Evolutionary conservation across 2,797 vertebrate species (phyloP), one percentile per base, ranked within the genome.

Genomic region (Chelmon rostratus): DNA sequence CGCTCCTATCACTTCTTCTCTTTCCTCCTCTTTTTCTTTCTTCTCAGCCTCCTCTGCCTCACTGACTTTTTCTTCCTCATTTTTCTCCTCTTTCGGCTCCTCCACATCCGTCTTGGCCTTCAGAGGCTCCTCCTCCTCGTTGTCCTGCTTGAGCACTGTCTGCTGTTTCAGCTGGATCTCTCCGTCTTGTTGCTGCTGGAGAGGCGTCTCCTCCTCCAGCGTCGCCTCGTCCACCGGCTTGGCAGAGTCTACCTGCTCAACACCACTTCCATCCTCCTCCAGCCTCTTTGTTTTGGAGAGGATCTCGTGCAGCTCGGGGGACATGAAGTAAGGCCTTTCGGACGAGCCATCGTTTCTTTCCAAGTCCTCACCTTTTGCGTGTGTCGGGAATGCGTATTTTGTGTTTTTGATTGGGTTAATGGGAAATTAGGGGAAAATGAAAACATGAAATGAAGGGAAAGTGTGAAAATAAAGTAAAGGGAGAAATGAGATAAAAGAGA

Each of bases 321-420:
- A 97, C 97, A 99, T 98, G 96, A 96, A 98, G 96, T 97, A 99
- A 53, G 98, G 98, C 88, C 95, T 94, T 77, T 97, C 98, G 3
- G 94, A 88, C 2, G 98, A 98, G 82, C 98, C 97, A 65, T 99
- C 97, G 18, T 99, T 99, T 89, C 98, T 96, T 93, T 99, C 98
- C 95, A 99, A 94, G 85, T 99, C 98, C 94, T 99, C 98, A 66
- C 98, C 98, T 99, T 97, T 91, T 83, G 78, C 28, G 5, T 38
- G 71, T 61, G 53, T n/a, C 50, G 49, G 56, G 38, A 31, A 57
- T n/a, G 66, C 12, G 33, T 12, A 18, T 80, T 73, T 64, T 50
- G 67, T 66, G 70, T 74, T 81, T 86, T 82, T 49, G 15, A 77
- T 76, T n/a, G 86, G 68, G 79, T 93, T 90, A 91, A 89, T 81